A percentile compares a stretch with the other conserved stretches of the same genome.
Evolutionary conservation across 2,113 vertebrate species (phyloP).

Genomic region (Bos javanicus): DNA sequence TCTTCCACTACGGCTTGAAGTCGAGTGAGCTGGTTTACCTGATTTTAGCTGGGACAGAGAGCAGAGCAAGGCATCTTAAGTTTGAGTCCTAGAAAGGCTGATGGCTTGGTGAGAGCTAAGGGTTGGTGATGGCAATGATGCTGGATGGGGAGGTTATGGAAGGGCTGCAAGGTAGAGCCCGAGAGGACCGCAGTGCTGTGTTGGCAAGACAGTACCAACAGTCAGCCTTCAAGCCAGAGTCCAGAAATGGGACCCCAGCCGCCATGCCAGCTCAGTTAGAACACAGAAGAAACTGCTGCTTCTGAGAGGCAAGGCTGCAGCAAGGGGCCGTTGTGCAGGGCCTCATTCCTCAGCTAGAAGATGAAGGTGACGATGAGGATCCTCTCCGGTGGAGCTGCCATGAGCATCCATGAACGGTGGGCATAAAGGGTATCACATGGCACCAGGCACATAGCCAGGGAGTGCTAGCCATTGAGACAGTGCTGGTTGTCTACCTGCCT

Average conservation of each 20-base stretch:
- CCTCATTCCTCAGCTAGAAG: not conserved
- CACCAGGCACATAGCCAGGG: not conserved
- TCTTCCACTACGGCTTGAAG: accelerated
- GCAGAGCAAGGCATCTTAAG: not conserved
- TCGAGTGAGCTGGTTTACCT: not conserved
- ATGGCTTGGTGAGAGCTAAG: not conserved
- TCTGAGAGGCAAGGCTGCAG: not conserved
- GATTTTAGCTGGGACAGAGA: not conserved
- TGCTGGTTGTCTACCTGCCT: not conserved
- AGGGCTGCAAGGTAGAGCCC: accelerated
- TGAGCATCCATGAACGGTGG: not conserved
- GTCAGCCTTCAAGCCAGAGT: not conserved
- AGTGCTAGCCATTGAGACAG: not conserved
- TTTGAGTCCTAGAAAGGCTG: not conserved
- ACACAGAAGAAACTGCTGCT: not conserved
- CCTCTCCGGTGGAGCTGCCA: not conserved
- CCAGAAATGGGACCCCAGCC: too few species aligned
- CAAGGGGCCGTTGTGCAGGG: not conserved
- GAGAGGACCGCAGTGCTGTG: too few species aligned
- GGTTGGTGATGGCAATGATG: accelerated
- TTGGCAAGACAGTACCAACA: not conserved
- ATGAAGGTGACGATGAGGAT: not conserved
- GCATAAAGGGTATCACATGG: not conserved
- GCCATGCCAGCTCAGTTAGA: not conserved
- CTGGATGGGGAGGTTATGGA: not conserved